Percentiles rank a stretch among this genome's conserved stretches.
Evolutionary conservation across 2,888 invertebrate genomes (phyloP).

Genomic region (Hydrotaea cyrtoneurina): DNA sequence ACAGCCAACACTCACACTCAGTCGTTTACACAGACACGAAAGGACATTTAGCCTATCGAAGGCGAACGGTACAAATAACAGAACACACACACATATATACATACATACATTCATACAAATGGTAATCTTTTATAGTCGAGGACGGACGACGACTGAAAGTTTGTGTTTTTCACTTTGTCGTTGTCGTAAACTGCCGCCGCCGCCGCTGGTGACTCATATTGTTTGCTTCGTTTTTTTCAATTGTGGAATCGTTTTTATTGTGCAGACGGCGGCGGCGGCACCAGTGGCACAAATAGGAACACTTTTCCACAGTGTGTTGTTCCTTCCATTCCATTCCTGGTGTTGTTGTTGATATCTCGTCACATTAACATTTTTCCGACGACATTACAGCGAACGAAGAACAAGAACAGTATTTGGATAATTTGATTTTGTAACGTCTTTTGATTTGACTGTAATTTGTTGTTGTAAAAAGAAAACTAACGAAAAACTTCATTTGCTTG

Average conservation of each 20-base stretch:
- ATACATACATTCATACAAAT: not conserved
- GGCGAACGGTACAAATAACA: not conserved
- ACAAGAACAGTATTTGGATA: not conserved
- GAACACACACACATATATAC: not conserved
- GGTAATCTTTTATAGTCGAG: not conserved
- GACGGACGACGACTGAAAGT: slow-evolving; percentile 40
- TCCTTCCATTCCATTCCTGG: slow-evolving; percentile 9
- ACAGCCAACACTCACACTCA: not conserved
- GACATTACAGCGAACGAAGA: not conserved
- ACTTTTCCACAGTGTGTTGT: slow-evolving; percentile 29
- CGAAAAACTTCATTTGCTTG: slow-evolving; percentile 23
- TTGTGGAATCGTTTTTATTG: slow-evolving; percentile 21
- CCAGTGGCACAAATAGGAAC: slow-evolving; percentile 33
- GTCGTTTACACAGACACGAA: not conserved
- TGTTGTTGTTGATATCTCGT: slow-evolving; percentile 5
- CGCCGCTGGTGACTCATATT: slow-evolving; percentile 51
- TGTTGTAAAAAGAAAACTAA: not conserved
- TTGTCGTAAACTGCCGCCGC: slow-evolving; percentile 54
- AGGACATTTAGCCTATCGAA: not conserved
- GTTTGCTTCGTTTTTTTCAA: slow-evolving; percentile 45
- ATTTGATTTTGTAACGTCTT: slow-evolving; percentile 43
- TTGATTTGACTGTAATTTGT: slow-evolving; percentile 43
- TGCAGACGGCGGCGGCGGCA: slow-evolving; percentile 23
- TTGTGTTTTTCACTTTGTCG: slow-evolving; percentile 69
- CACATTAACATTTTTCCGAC: slow-evolving; percentile 14